These are phyloP conservation scores for Sebastes aleutianus DNA, from an alignment of 2,797 vertebrate genomes.

Conservation along the genomic window DNA sequence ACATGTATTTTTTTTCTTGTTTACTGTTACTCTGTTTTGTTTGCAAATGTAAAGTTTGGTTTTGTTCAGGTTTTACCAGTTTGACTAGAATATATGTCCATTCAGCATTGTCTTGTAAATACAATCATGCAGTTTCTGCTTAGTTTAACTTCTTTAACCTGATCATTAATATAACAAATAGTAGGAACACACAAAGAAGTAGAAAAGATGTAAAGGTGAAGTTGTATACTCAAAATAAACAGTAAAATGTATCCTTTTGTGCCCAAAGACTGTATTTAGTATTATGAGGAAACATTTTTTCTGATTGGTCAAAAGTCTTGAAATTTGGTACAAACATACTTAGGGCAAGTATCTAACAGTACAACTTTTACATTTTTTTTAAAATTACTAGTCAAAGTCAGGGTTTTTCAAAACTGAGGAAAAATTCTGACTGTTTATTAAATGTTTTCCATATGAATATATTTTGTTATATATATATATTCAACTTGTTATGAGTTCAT, in stretches of 20 bases:
- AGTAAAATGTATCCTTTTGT: neutral
- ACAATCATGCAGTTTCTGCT: neutral
- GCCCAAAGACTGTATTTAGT: no score
- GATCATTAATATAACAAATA: neutral
- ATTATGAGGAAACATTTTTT: no score
- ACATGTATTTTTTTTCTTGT: neutral
- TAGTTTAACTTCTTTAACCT: neutral
- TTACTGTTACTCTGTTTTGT: neutral
- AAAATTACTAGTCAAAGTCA: no score
- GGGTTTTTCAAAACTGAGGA: no score
- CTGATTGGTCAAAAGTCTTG: no score
- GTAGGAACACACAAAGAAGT: neutral
- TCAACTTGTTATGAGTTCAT: no score
- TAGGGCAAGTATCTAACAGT: no score
- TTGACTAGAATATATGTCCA: neutral
- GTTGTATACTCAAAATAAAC: neutral
- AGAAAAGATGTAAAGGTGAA: neutral
- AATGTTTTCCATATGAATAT: no score
- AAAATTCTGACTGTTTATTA: no score
- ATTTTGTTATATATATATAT: no score
- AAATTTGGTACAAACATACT: no score
- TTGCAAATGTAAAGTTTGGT: neutral
- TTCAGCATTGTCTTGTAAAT: neutral
- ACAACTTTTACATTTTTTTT: no score
- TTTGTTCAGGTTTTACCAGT: conserved; percentile 5